These are phyloP conservation scores for Actinernus sp. DNA, from an alignment of 92 coral and sea anemone species.

Conservation along the genomic window DNA sequence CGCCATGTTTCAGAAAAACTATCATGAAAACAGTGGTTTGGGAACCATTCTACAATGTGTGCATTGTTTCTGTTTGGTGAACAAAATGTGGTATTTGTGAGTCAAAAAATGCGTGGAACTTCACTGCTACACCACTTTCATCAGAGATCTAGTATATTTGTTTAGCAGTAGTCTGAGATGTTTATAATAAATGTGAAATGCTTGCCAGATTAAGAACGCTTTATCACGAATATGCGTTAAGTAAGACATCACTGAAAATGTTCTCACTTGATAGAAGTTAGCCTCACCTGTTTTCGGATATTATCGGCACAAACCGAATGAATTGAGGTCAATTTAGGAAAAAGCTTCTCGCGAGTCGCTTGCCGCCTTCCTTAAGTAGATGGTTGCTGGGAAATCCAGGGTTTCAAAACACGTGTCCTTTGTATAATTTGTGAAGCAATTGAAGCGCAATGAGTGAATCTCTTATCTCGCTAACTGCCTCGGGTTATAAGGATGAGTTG, in stretches of 20 bases:
- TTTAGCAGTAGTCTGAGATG: no score
- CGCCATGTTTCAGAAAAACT: no score
- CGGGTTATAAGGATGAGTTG: conserved; percentile 87
- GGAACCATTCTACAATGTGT: no score
- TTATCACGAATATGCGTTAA: no score
- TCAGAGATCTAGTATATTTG: no score
- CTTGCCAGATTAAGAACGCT: no score
- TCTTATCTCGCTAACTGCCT: conserved; percentile 72
- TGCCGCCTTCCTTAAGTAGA: conserved; percentile 9
- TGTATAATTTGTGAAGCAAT: conserved; percentile 48
- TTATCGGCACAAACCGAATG: conserved; percentile 8
- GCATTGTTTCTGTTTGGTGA: no score
- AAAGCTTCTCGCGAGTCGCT: neutral
- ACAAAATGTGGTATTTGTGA: no score
- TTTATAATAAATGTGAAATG: no score
- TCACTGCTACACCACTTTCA: no score
- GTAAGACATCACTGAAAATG: conserved; percentile 2
- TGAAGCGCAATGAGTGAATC: conserved; percentile 65
- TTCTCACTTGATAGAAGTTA: neutral
- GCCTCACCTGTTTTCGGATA: conserved; percentile 17
- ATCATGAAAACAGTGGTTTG: no score
- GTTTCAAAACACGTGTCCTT: conserved; percentile 63
- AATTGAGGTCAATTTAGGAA: neutral
- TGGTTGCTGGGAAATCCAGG: conserved; percentile 65
- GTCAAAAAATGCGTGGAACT: no score